These are phyloP conservation scores for Hippocampus kuda DNA, from an alignment of 2,797 vertebrate species.

Conservation along the genomic window DNA sequence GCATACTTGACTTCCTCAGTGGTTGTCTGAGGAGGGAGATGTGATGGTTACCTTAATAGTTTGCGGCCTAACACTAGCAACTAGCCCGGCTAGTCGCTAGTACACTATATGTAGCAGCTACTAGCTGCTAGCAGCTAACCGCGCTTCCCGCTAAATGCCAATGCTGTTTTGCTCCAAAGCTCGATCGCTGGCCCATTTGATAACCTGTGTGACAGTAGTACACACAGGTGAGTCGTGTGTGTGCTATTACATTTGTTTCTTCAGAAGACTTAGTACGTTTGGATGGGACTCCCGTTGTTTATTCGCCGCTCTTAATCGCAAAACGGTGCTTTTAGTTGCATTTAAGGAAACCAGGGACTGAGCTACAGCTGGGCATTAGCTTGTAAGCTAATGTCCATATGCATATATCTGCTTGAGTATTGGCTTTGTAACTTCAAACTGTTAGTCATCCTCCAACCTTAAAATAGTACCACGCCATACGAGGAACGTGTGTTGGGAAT, in stretches of 20 bases:
- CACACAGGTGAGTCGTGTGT: conserved; percentile 7
- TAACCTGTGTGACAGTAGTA: conserved; percentile 39
- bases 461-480: conserved; percentile 2
- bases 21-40: conserved; percentile 52
- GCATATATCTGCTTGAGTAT: conserved; percentile 28
- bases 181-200: conserved; percentile 39
- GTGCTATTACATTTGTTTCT: conserved; percentile 17
- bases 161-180: conserved; percentile 34
- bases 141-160: conserved; percentile 56
- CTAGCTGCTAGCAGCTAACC: conserved; percentile 46
- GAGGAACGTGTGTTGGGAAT: background rate
- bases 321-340: conserved; percentile 20
- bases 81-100: conserved; percentile 18
- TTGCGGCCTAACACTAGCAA: conserved; percentile 76
- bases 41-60: conserved; percentile 70
- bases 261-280: background rate
- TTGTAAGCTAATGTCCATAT: conserved; percentile 44
- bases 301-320: conserved; percentile 14
- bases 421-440: conserved; percentile 27
- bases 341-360: conserved; percentile 35
- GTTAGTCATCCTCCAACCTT: background rate
- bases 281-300: background rate
- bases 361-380: conserved; percentile 52
- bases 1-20: conserved; percentile 49
- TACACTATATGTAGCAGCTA: conserved; percentile 4